phyloP scores from a whole-genome alignment of 35 echinoderm and acorn worm genomes.

The Holothuria glaberrima region DNA sequence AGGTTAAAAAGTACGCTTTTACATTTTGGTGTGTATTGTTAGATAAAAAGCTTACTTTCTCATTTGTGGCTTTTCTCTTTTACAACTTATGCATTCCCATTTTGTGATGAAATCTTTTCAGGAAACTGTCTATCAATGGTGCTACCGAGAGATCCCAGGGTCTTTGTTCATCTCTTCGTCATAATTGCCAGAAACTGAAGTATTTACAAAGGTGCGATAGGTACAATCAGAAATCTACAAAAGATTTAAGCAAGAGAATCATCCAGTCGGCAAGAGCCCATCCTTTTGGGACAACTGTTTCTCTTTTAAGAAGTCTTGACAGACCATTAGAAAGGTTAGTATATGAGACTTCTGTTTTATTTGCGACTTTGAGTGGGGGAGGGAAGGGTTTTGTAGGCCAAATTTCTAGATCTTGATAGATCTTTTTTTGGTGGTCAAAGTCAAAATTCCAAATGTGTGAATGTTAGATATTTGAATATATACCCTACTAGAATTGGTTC shows the following conservation, averaged over 20 bases:
- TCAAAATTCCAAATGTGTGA: too few relatives aligned
- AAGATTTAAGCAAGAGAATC: conserved; percentile 59
- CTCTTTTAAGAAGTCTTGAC: conserved; percentile 57
- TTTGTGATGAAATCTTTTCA: neutral
- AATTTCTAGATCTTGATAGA: too few relatives aligned
- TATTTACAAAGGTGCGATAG: conserved; percentile 66
- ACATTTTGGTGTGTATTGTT: too few relatives aligned
- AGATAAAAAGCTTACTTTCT: neutral
- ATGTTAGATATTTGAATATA: too few relatives aligned
- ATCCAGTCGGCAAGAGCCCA: conserved; percentile 85
- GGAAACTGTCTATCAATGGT: conserved; percentile 30
- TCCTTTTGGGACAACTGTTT: conserved; percentile 85
- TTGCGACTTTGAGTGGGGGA: too few relatives aligned
- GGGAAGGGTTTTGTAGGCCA: too few relatives aligned
- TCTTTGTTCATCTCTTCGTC: conserved; percentile 47
- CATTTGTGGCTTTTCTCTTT: neutral
- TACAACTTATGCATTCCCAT: neutral
- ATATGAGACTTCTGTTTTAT: too few relatives aligned
- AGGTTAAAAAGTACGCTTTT: too few relatives aligned
- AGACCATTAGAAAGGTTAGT: conserved; percentile 75
- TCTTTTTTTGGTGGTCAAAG: too few relatives aligned
- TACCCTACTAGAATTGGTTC: too few relatives aligned
- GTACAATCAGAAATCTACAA: conserved; percentile 38
- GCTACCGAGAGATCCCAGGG: conserved; percentile 27
- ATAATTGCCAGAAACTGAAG: conserved; percentile 63